Evolutionary conservation across 2,888 invertebrate genomes (phyloP).

Genomic region (Cataglyphis cursor): DNA sequence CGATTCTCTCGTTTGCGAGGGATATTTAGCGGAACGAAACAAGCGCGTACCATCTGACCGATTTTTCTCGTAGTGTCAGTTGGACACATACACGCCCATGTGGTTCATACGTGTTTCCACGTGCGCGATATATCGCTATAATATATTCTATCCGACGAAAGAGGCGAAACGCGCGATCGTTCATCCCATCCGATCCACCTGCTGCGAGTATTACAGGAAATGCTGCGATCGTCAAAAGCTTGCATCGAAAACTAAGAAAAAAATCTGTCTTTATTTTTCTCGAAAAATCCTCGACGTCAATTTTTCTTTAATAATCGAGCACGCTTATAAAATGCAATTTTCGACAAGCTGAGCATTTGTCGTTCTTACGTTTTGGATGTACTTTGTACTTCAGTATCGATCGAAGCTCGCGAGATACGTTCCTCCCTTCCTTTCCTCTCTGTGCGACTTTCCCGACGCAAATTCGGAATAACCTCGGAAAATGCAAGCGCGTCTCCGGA

Average conservation of each 20-base stretch:
- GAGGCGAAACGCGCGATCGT: slow-evolving; percentile 8
- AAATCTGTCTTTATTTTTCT: neutral
- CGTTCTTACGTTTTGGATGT: slow-evolving; percentile 3
- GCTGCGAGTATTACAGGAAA: neutral
- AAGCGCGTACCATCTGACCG: slow-evolving; percentile 39
- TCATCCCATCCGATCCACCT: slow-evolving; percentile 1
- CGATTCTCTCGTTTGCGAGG: slow-evolving; percentile 53
- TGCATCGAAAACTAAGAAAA: neutral
- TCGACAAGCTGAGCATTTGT: slow-evolving; percentile 1
- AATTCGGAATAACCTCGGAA: slow-evolving; percentile 53
- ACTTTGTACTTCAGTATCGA: slow-evolving; percentile 10
- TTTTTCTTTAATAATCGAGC: neutral
- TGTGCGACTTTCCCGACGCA: slow-evolving; percentile 39
- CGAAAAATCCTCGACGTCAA: neutral
- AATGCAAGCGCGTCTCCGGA: slow-evolving; percentile 45
- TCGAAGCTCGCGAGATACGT: slow-evolving; percentile 19
- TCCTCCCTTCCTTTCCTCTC: slow-evolving; percentile 2
- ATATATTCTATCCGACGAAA: slow-evolving; percentile 2
- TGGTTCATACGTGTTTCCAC: slow-evolving; percentile 1
- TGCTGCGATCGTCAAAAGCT: neutral
- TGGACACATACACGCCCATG: neutral
- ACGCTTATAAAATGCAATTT: neutral
- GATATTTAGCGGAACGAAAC: slow-evolving; percentile 65
- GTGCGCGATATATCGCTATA: slow-evolving; percentile 7
- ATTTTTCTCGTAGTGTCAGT: slow-evolving; percentile 28